A percentile compares a stretch with the other conserved stretches of the same genome.
Evolutionary conservation across 2,113 vertebrate genomes (phyloP).

Genomic region (Merops nubicus): DNA sequence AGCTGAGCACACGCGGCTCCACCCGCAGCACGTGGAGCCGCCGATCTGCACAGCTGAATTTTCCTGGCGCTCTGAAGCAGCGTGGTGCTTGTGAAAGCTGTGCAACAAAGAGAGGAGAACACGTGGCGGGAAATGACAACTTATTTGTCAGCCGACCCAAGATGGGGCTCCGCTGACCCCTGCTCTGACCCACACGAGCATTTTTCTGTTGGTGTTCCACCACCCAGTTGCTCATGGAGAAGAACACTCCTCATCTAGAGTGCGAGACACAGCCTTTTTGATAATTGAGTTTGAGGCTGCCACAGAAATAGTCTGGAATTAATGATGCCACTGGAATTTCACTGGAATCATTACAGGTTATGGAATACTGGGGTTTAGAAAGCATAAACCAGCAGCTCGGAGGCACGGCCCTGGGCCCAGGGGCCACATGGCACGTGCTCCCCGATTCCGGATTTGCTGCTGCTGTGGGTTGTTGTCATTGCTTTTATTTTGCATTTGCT

Average conservation of each 20-base stretch:
- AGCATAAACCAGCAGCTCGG: not conserved
- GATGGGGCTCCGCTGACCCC: not conserved
- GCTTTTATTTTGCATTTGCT: too few relatives aligned
- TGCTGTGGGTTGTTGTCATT: not conserved
- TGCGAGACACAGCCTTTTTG: not conserved
- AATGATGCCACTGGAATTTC: not conserved
- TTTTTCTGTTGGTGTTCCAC: not conserved
- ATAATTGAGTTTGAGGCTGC: constrained; percentile 31
- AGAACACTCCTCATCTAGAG: not conserved
- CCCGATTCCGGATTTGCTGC: not conserved
- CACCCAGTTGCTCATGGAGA: not conserved
- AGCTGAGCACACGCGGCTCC: not conserved
- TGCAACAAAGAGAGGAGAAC: not conserved
- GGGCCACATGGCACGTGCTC: not conserved
- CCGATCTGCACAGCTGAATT: not conserved
- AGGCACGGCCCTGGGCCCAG: not conserved
- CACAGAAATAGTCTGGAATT: not conserved
- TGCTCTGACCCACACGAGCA: not conserved
- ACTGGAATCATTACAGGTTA: not conserved
- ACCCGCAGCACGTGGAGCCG: not conserved
- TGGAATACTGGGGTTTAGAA: not conserved
- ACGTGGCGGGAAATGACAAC: not conserved
- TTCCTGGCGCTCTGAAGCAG: not conserved
- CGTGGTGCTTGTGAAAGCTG: not conserved
- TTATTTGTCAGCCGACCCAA: not conserved